Conservation (phyloP, 2,113 vertebrate species). For the Cebus imitator region DNA sequence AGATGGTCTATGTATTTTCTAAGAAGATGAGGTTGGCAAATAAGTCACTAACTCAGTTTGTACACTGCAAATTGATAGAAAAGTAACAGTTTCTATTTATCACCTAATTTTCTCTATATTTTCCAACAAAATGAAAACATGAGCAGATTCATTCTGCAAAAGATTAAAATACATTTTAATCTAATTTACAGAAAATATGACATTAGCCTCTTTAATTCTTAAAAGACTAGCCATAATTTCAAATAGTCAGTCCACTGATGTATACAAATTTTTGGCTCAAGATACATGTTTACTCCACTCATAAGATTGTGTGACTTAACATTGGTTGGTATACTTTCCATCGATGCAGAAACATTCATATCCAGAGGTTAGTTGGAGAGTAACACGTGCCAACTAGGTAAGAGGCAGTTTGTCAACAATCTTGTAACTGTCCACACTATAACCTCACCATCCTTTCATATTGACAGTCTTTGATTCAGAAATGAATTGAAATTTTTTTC, state of each 20-base stretch:
- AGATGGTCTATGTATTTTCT: slow-evolving; percentile 45
- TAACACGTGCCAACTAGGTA: neutral
- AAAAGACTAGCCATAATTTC: neutral
- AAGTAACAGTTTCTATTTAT: neutral
- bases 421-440: neutral
- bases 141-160: neutral
- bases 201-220: neutral
- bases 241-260: neutral
- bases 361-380: neutral
- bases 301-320: neutral
- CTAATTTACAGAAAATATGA: neutral
- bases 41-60: neutral
- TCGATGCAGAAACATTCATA: neutral
- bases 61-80: neutral
- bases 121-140: slow-evolving; percentile 12
- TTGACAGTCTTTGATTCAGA: neutral
- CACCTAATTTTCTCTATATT: slow-evolving; percentile 25
- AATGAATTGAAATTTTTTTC: neutral
- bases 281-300: neutral
- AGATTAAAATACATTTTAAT: neutral
- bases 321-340: neutral
- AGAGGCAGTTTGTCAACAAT: neutral
- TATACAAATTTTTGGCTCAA: neutral
- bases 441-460: neutral
- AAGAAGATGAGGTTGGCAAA: slow-evolving; percentile 46